A percentile compares a stretch with the other conserved stretches of the same genome.
phyloP scores from a whole-genome alignment of 2,797 vertebrate species.

The Ctenopoma multispine region DNA sequence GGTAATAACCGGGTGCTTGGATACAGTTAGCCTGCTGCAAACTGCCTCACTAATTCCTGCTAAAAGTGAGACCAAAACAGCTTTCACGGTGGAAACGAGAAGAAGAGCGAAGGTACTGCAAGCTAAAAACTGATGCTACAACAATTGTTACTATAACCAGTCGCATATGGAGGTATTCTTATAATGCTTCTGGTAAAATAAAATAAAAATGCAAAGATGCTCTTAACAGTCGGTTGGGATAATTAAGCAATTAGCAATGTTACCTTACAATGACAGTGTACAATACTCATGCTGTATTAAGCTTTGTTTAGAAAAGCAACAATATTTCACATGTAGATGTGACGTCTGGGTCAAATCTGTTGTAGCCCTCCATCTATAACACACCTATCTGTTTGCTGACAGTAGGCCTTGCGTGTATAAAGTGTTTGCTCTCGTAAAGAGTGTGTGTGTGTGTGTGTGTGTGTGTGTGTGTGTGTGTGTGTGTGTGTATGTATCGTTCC shows the following conservation, averaged over 20 bases:
- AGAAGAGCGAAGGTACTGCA: conserved; percentile 78
- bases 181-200: background rate
- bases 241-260: background rate
- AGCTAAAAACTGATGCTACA: conserved; percentile 3
- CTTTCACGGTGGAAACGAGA: conserved; percentile 82
- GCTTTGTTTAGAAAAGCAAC: background rate
- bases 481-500: background rate
- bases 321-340: background rate
- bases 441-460: background rate
- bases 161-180: background rate
- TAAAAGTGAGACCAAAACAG: conserved; percentile 54
- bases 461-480: background rate
- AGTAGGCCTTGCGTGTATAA: background rate
- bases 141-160: background rate
- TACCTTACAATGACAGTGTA: background rate
- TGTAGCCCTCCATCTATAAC: conserved; percentile 13
- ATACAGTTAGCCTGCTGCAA: conserved; percentile 13
- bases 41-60: conserved; percentile 49
- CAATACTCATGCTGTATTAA: background rate
- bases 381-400: background rate
- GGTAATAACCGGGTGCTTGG: conserved; percentile 26
- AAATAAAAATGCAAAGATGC: background rate
- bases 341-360: conserved; percentile 31
- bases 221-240: background rate
- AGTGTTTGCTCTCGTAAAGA: conserved; percentile 2